Conservation (phyloP, 2,113 vertebrate species). For the Cyanoliseus patagonus region DNA sequence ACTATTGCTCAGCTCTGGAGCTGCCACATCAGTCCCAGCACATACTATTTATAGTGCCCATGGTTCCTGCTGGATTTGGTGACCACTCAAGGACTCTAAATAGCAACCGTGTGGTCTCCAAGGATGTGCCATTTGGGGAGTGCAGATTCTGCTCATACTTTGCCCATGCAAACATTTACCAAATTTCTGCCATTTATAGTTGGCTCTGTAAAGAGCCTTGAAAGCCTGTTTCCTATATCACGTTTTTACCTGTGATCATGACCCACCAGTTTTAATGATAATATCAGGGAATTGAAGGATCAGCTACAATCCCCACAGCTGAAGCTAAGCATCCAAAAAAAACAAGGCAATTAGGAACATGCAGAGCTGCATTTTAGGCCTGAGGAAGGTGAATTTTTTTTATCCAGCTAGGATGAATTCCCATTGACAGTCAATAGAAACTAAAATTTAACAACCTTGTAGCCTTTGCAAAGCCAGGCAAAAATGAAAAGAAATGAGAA, state of each 20-base stretch:
- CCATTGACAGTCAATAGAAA: neutral
- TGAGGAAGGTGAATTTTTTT: neutral
- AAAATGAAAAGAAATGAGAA: neutral
- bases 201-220: neutral
- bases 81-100: neutral
- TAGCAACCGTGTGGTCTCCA: neutral
- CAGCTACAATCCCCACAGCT: neutral
- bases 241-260: neutral
- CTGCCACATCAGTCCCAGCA: neutral
- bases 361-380: neutral
- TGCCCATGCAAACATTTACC: neutral
- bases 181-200: neutral
- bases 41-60: neutral
- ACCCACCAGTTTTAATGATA: neutral
- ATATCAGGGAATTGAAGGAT: neutral
- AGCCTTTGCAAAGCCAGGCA: neutral
- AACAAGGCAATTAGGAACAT: constrained; percentile 32
- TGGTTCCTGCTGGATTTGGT: neutral
- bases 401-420: neutral
- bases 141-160: neutral
- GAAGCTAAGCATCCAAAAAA: constrained; percentile 29
- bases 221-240: neutral
- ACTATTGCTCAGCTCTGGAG: neutral
- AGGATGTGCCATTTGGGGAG: neutral
- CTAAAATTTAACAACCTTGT: neutral